These are phyloP conservation scores for Holacanthus passer DNA, from an alignment of 2,113 vertebrate species.

Conservation along the genomic window DNA sequence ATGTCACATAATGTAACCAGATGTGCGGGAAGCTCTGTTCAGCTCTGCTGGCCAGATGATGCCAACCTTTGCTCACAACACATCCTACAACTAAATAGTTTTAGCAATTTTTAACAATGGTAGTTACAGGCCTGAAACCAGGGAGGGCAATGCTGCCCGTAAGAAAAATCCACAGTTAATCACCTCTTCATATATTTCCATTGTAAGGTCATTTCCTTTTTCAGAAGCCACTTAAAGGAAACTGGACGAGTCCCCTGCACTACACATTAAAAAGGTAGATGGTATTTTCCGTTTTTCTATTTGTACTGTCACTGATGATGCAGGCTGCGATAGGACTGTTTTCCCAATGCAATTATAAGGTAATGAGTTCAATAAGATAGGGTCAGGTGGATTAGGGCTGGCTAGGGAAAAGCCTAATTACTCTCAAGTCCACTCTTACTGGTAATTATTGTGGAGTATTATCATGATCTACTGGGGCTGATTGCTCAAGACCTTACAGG, in stretches of 20 bases:
- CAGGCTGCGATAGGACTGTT: neutral
- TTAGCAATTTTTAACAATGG: no score
- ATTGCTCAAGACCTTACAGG: neutral
- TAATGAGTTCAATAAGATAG: neutral
- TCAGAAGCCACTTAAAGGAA: neutral
- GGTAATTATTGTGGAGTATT: neutral
- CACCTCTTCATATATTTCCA: neutral
- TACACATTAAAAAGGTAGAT: neutral
- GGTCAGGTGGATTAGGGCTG: neutral
- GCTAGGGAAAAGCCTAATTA: neutral
- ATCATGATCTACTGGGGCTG: neutral
- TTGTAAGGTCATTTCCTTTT: neutral
- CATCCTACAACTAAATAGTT: no score
- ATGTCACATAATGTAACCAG: no score
- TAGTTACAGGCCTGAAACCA: no score
- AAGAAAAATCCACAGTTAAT: neutral
- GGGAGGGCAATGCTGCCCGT: neutral
- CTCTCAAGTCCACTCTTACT: neutral
- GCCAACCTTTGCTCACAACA: no score
- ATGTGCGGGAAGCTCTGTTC: no score
- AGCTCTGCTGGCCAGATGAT: no score
- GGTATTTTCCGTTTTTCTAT: neutral
- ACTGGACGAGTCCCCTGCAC: neutral
- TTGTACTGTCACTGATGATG: neutral
- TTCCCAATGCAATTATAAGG: neutral